Evolutionary conservation across 2,797 vertebrate genomes (phyloP), one percentile per base, ranked within the genome.

Genomic region (Diplodus puntazzo): DNA sequence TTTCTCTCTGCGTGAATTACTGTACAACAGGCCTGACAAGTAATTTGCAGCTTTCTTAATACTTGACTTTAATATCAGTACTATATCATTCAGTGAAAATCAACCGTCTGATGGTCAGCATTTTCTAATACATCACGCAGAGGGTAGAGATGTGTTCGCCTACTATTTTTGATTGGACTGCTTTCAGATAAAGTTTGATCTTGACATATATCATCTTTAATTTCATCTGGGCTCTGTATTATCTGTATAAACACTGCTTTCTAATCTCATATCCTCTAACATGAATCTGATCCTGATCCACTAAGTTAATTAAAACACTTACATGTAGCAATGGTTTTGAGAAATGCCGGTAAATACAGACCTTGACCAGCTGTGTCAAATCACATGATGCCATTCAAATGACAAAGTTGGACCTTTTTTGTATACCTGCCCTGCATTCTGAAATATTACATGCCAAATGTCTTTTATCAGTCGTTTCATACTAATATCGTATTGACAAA

Each of bases 101-200:
- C 66, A 30, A 11, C 34, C 39, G n/a, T 68, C 16, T 55, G 23
- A 63, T 52, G 25, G 25, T 63, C 1, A 45, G 14, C 0, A 46
- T 78, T 55, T 72, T 61, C 7, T 39, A 21, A 46, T 46, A 25
- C 45, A 23, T 34, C 39, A 59, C 23, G 81, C 80, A 80, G 66
- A 74, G 54, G 11, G 21, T 5, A 57, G 18, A 50, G 39, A 64
- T 67, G 50, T 72, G 80, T 93, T 89, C 86, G 80, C 88, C 77
- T 83, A 43, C 88, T 50, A 75, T 85, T 54, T 92, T 76, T 80
- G 84, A 94, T 93, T 90, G 78, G 64, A 93, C 90, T 93, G 89
- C 82, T 77, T 87, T 80, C 65, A 90, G 93, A 94, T 94, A 90
- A 79, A 71, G 91, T 93, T 95, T 88, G 45, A 79, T 88, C 76